phyloP scores from a whole-genome alignment of 2,888 invertebrate genomes.

The Caradrina kadenii region DNA sequence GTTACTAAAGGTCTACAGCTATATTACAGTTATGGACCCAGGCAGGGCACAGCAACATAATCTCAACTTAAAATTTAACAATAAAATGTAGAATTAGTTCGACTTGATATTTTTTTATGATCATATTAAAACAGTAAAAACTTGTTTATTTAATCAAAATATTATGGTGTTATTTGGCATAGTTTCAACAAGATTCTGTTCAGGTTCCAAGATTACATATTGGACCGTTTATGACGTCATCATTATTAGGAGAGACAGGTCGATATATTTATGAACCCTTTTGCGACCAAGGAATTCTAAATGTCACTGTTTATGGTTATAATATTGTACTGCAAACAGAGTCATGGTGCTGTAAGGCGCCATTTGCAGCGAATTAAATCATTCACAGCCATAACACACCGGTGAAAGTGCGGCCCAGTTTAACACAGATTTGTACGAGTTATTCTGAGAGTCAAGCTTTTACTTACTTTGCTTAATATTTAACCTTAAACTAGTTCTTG shows the following conservation, averaged over 20 bases:
- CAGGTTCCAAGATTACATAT: not conserved
- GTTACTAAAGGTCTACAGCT: too few relatives aligned
- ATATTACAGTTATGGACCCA: too few relatives aligned
- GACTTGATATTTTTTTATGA: too few relatives aligned
- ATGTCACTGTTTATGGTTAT: constrained; percentile 7
- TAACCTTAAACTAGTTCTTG: constrained; percentile 52
- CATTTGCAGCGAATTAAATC: constrained; percentile 55
- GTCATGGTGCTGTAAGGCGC: constrained; percentile 22
- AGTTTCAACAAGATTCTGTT: constrained; percentile 7
- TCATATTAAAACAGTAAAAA: not conserved
- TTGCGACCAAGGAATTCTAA: not conserved
- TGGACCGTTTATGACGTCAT: not conserved
- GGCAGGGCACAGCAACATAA: too few relatives aligned
- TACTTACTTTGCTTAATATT: constrained; percentile 54
- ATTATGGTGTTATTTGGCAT: not conserved
- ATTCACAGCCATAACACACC: constrained; percentile 53
- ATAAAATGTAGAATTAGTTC: too few relatives aligned
- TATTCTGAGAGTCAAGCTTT: constrained; percentile 35
- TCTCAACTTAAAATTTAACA: too few relatives aligned
- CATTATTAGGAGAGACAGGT: not conserved
- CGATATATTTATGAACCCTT: not conserved
- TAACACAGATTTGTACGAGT: constrained; percentile 35
- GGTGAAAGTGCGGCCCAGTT: constrained; percentile 64
- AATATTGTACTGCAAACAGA: too few relatives aligned
- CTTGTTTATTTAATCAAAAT: not conserved